These are phyloP conservation scores for Liposcelis brunnea DNA, from an alignment of 2,888 invertebrate species.

Conservation along the genomic window DNA sequence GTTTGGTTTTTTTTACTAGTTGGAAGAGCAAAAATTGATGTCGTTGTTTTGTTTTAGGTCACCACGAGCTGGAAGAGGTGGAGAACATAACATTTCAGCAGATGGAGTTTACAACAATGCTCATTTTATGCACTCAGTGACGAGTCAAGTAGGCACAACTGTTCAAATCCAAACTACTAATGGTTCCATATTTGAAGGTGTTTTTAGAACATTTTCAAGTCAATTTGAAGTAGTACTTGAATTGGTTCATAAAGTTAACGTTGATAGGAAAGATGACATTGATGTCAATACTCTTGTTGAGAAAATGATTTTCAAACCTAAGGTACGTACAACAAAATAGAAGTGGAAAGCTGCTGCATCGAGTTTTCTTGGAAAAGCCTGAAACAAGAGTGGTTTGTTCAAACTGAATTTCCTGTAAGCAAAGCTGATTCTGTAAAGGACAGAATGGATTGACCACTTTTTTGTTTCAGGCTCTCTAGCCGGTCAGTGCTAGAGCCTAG, in stretches of 20 bases:
- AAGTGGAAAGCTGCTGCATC: too few species aligned
- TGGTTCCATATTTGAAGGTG: constrained; percentile 73
- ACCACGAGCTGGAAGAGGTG: constrained; percentile 36
- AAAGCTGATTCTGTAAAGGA: too few species aligned
- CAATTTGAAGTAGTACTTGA: constrained; percentile 79
- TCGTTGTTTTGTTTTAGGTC: constrained; percentile 30
- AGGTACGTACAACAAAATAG: too few species aligned
- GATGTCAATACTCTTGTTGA: constrained; percentile 54
- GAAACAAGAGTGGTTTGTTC: too few species aligned
- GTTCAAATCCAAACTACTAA: constrained; percentile 66
- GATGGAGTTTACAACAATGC: constrained; percentile 84
- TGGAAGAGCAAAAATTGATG: neutral
- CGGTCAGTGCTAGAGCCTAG: too few species aligned
- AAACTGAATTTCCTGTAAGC: too few species aligned
- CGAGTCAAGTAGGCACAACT: constrained; percentile 66
- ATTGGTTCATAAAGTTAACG: constrained; percentile 64
- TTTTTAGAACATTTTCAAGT: constrained; percentile 76
- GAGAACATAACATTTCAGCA: constrained; percentile 36
- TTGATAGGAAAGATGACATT: constrained; percentile 38
- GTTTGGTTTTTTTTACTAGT: too few species aligned
- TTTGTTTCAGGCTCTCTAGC: too few species aligned
- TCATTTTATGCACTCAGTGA: constrained; percentile 77
- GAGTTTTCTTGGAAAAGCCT: too few species aligned
- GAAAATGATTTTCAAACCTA: constrained; percentile 65
- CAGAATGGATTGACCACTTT: too few species aligned